phyloP scores from a whole-genome alignment of 2,113 vertebrate species.

The Pelecanus crispus region DNA sequence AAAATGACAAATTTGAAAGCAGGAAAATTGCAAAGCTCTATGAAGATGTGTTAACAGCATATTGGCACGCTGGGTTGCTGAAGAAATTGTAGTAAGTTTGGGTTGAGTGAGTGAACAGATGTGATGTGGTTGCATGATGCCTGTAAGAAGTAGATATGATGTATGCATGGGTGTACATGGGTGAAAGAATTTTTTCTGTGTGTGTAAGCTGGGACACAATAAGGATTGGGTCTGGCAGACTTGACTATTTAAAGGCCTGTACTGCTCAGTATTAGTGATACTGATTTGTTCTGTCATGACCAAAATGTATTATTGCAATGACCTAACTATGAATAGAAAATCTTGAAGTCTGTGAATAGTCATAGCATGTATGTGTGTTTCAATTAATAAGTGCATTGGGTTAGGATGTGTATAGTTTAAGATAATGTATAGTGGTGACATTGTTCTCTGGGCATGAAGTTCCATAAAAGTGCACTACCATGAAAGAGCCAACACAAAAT shows the following conservation, averaged over 20 bases:
- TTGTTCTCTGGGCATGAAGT: not conserved
- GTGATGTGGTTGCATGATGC: not conserved
- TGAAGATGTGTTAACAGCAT: not conserved
- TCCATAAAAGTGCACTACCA: not conserved
- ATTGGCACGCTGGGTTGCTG: not conserved
- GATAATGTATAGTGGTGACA: not conserved
- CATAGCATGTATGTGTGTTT: not conserved
- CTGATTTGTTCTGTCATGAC: not conserved
- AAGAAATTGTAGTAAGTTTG: not conserved
- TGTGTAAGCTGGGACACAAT: accelerated
- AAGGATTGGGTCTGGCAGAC: not conserved
- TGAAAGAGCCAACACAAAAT: not conserved
- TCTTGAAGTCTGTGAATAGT: not conserved
- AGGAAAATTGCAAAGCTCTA: not conserved
- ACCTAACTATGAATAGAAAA: not conserved
- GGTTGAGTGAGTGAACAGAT: not conserved
- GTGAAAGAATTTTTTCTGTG: not conserved
- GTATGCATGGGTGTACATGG: accelerated
- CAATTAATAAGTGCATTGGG: no score
- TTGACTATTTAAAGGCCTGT: not conserved
- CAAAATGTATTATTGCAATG: not conserved
- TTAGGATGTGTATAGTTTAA: not conserved
- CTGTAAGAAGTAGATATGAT: not conserved
- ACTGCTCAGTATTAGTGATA: not conserved
- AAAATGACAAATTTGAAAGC: not conserved